Conservation (phyloP, 2,888 invertebrate species). For the Tiphia femorata region DNA sequence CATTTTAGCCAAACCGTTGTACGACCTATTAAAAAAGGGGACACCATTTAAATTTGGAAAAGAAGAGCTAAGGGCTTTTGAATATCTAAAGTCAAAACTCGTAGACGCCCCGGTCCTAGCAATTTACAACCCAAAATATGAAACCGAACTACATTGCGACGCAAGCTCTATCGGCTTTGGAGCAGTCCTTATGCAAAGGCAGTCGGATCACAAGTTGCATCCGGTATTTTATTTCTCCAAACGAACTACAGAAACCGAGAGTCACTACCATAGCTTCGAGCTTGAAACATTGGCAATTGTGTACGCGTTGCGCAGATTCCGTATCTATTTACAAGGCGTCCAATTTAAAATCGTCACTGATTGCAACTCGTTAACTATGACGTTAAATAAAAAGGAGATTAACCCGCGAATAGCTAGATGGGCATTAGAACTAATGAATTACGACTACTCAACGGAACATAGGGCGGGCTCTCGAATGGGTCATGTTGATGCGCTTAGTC, state of each 20-base stretch:
- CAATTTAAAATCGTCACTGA: background rate
- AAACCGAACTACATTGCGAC: background rate
- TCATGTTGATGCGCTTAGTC: background rate
- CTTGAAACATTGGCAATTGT: background rate
- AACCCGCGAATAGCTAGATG: constrained; percentile 45
- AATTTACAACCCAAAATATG: background rate
- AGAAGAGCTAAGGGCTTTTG: background rate
- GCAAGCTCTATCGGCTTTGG: background rate
- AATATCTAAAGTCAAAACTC: background rate
- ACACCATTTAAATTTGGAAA: background rate
- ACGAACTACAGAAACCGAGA: background rate
- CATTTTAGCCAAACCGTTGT: background rate
- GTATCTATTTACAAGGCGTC: background rate
- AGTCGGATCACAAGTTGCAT: background rate
- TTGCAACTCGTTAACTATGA: constrained; percentile 16
- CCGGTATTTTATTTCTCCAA: background rate
- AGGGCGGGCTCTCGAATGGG: constrained; percentile 13
- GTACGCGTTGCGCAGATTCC: background rate
- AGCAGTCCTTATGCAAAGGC: background rate
- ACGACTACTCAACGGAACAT: background rate
- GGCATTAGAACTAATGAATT: constrained; percentile 34
- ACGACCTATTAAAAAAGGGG: background rate
- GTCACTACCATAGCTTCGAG: background rate
- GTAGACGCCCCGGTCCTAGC: background rate
- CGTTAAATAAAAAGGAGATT: constrained; percentile 45